Evolutionary conservation across 2,888 invertebrate species (phyloP), one percentile per base, ranked within the genome.

Genomic region (Ophion costatus): DNA sequence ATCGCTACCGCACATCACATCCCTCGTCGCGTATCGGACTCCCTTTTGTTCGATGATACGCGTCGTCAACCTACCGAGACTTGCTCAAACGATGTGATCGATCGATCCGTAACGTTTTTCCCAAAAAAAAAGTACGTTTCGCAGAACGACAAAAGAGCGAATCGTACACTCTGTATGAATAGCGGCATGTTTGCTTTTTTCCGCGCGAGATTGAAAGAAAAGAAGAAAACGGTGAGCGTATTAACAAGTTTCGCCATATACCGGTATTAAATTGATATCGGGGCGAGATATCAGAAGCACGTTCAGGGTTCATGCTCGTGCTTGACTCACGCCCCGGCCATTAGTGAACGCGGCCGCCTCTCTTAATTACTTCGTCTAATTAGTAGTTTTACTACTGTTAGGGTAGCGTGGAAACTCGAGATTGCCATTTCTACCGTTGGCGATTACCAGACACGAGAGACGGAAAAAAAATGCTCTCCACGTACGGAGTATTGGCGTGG

Each of bases 291-390:
- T 89, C 89, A 87, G 87, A 82, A 85, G 88, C 90, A 91, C 90
- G 90, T 90, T 88, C 88, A 83, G 83, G 82, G 88, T 87, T 90
- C 90, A 89, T 89, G 89, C 83, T 88, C 87, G 82, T 66, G 86
- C 84, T 87, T 82, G 82, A 81, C 86, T 88, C 90, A 89, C 89
- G 90, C 87, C 87, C 83, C 80, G 81, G 84, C 88, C 90, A 90
- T 90, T 91, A 89, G 89, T 89, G 89, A 90, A 87, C 88, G 86
- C 81, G 67, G 86, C 87, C 64, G 64, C 66, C 45, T 45, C 76
- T 89, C 88, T 90, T 89, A 91, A 90, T 90, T 90, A 89, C 89
- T 86, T 87, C 83, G 85, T 89, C 88, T 89, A 91, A 91, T 91
- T 91, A 91, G 89, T 89, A 90, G 87, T 89, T 86, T 82, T 84